Percentiles rank a stretch among this genome's conserved stretches.
These are phyloP conservation scores for Danio kyathit DNA, from an alignment of 2,797 vertebrate genomes.

Conservation along the genomic window DNA sequence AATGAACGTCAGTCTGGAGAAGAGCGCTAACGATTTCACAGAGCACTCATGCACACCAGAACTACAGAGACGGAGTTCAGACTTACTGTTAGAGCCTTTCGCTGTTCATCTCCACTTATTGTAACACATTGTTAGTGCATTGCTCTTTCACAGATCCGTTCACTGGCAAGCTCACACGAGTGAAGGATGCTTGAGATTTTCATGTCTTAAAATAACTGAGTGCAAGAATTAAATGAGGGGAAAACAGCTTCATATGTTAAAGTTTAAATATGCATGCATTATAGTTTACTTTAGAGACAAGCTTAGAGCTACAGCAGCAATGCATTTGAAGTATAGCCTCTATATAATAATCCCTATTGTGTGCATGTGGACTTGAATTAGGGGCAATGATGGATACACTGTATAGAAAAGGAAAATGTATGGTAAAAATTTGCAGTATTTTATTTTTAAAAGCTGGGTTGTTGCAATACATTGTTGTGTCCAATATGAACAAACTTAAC, in stretches of 20 bases:
- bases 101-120: background rate
- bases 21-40: constrained; percentile 15
- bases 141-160: background rate
- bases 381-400: too few species aligned
- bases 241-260: background rate
- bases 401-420: too few species aligned
- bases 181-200: background rate
- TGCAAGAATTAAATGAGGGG: background rate
- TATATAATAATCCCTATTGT: too few species aligned
- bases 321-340: background rate
- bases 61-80: background rate
- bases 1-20: constrained; percentile 1
- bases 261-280: background rate
- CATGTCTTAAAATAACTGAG: background rate
- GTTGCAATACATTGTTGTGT: too few species aligned
- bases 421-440: too few species aligned
- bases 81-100: background rate
- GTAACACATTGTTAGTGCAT: background rate
- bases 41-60: background rate
- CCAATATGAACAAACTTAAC: too few species aligned
- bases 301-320: background rate
- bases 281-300: background rate
- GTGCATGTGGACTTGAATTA: too few species aligned
- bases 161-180: background rate
- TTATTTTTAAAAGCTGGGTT: too few species aligned